Conservation (phyloP, 2,888 invertebrate genomes). For the Phania funesta region DNA sequence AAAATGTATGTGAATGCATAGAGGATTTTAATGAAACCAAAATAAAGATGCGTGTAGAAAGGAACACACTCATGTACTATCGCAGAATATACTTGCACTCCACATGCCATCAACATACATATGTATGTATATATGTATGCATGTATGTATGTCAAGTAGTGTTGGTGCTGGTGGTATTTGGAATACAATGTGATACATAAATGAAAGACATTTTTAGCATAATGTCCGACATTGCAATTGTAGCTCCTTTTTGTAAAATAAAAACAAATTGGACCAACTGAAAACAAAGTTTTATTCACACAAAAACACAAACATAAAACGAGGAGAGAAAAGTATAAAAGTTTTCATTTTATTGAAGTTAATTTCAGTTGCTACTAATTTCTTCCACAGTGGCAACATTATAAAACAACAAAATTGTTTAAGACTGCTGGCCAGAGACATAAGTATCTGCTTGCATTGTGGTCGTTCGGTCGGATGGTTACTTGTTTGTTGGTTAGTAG, state of each 20-base stretch:
- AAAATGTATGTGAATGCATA: conserved; percentile 16
- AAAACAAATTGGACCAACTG: not conserved
- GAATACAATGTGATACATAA: conserved; percentile 63
- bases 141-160: conserved; percentile 47
- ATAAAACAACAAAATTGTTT: conserved; percentile 29
- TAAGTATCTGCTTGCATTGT: conserved; percentile 7
- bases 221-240: conserved; percentile 51
- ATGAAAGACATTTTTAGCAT: conserved; percentile 48
- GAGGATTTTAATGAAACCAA: conserved; percentile 37
- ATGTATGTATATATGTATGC: too few species aligned
- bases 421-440: not conserved
- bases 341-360: conserved; percentile 49
- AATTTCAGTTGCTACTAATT: conserved; percentile 54
- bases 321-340: conserved; percentile 12
- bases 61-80: not conserved
- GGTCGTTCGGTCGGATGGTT: conserved; percentile 23
- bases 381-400: not conserved
- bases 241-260: conserved; percentile 6
- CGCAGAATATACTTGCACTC: not conserved
- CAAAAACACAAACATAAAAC: not conserved
- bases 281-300: not conserved
- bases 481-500: conserved; percentile 29
- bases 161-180: conserved; percentile 14
- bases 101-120: not conserved
- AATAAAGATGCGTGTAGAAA: conserved; percentile 19